Conservation (phyloP, 2,797 vertebrate species). For the Chloroceryle amazona region DNA sequence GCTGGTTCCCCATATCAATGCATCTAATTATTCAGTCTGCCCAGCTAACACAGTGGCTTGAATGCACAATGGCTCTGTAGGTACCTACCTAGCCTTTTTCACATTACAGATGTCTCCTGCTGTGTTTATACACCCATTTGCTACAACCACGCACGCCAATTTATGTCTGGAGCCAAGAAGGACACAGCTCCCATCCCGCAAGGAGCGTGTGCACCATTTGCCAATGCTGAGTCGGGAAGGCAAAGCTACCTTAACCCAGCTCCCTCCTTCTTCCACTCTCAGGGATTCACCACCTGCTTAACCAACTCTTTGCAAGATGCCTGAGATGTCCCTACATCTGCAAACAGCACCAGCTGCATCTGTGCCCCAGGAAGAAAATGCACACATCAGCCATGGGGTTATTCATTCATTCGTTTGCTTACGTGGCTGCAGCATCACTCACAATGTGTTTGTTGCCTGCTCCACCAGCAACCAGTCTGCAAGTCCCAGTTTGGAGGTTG, state of each 20-base stretch:
- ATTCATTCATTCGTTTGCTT: neutral
- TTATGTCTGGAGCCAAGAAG: neutral
- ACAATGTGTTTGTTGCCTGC: fast-evolving
- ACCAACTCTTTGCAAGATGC: neutral
- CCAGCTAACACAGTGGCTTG: neutral
- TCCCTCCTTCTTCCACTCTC: neutral
- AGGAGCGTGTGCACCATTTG: fast-evolving
- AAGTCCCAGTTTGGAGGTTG: neutral
- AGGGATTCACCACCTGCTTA: neutral
- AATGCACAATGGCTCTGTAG: conserved; percentile 49
- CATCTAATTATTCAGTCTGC: conserved; percentile 34
- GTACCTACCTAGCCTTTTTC: conserved; percentile 2
- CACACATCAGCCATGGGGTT: neutral
- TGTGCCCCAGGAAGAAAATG: neutral
- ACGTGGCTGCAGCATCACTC: fast-evolving
- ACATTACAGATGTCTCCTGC: neutral
- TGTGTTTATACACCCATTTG: neutral
- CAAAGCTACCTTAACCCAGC: neutral
- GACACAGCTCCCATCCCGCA: fast-evolving
- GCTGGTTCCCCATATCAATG: conserved; percentile 51
- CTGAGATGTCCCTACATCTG: neutral
- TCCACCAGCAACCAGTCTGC: neutral
- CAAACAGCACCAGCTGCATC: neutral
- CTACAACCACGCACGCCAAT: neutral
- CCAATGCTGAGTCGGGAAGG: neutral